Conservation (phyloP, 2,888 invertebrate species). For the Asteroscopus sphinx region DNA sequence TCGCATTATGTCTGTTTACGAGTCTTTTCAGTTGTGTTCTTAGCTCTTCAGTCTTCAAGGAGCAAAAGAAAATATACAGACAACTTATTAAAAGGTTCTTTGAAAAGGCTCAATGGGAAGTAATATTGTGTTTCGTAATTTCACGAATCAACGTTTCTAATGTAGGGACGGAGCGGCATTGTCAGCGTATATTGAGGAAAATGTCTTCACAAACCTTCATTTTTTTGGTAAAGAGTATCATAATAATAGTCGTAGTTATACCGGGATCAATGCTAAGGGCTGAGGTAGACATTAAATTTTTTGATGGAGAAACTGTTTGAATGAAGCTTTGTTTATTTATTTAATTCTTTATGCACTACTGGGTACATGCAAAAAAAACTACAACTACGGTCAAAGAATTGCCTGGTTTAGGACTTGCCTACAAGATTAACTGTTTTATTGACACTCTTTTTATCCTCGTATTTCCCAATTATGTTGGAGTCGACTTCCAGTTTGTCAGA, state of each 20-base stretch:
- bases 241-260: slow-evolving; percentile 32
- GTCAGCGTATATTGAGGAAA: slow-evolving; percentile 48
- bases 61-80: slow-evolving; percentile 7
- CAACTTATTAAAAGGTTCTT: slow-evolving; percentile 47
- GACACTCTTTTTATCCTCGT: no score
- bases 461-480: no score
- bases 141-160: slow-evolving; percentile 53
- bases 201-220: slow-evolving; percentile 37
- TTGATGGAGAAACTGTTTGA: no score
- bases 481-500: no score
- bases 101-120: slow-evolving; percentile 43
- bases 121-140: slow-evolving; percentile 53
- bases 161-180: slow-evolving; percentile 38
- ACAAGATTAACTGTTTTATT: no score
- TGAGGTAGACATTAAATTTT: neutral
- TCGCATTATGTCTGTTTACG: neutral
- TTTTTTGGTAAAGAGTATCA: slow-evolving; percentile 33
- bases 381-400: no score
- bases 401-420: no score
- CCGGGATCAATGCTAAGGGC: slow-evolving; percentile 16
- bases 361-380: no score
- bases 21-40: neutral
- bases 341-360: no score
- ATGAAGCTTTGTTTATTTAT: no score
- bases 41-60: slow-evolving; percentile 1